Percentiles rank a stretch among this genome's conserved stretches.
Evolutionary conservation across 2,888 invertebrate genomes (phyloP).

Genomic region (Xestia xanthographa): DNA sequence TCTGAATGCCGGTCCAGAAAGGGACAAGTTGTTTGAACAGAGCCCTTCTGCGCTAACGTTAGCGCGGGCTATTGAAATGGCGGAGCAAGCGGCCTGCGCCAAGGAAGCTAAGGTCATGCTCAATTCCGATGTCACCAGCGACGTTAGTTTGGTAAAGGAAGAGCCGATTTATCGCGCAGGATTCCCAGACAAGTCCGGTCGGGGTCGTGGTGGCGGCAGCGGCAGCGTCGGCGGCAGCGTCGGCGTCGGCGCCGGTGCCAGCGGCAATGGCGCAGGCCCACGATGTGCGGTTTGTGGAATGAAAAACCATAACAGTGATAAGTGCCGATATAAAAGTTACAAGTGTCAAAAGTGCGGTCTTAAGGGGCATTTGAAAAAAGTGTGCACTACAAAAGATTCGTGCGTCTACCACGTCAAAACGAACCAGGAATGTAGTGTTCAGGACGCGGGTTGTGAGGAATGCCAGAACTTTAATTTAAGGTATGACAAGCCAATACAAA

Average conservation of each 20-base stretch:
- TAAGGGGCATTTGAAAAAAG: constrained; percentile 1
- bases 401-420: not conserved
- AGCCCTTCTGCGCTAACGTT: too few relatives aligned
- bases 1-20: too few relatives aligned
- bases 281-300: not conserved
- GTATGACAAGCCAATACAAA: not conserved
- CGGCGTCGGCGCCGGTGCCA: too few relatives aligned
- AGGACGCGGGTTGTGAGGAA: not conserved
- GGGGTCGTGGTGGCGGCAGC: not conserved
- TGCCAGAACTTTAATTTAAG: constrained; percentile 4
- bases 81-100: not conserved
- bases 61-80: not conserved
- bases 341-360: not conserved
- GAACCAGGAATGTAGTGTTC: too few relatives aligned
- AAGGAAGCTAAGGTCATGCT: not conserved
- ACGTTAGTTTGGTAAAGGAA: not conserved
- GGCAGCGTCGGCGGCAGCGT: too few relatives aligned
- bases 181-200: not conserved
- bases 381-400: not conserved
- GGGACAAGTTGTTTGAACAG: too few relatives aligned
- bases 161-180: not conserved
- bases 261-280: not conserved
- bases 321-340: too few relatives aligned
- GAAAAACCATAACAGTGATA: not conserved
- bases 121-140: too few relatives aligned